phyloP scores from a whole-genome alignment of 2,797 vertebrate genomes.

The Lutjanus campechanus region DNA sequence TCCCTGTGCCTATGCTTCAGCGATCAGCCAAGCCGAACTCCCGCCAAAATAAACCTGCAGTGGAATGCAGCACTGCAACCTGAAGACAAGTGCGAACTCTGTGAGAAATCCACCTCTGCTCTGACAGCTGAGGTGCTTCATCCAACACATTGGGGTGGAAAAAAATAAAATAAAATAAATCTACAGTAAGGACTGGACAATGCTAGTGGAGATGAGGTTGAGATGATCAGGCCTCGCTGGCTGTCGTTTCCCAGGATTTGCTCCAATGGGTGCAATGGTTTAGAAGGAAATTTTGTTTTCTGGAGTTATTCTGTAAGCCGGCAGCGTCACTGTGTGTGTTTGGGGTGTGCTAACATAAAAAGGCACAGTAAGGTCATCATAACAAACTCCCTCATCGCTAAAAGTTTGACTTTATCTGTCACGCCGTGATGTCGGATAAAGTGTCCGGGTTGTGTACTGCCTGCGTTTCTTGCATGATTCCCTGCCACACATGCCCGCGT shows the following conservation, averaged over 20 bases:
- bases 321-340: not conserved
- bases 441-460: not conserved
- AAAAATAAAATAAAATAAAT: not conserved
- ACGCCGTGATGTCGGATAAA: constrained; percentile 7
- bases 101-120: constrained; percentile 28
- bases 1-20: constrained; percentile 29
- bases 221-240: constrained; percentile 12
- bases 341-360: not conserved
- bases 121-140: constrained; percentile 13
- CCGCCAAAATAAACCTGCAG: constrained; percentile 55
- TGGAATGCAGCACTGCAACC: constrained; percentile 40
- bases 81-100: constrained; percentile 28
- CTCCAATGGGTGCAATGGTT: constrained; percentile 5
- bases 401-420: constrained; percentile 9
- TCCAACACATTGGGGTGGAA: constrained; percentile 10
- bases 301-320: not conserved
- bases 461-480: constrained; percentile 16
- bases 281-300: constrained; percentile 5
- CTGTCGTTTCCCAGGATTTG: not conserved
- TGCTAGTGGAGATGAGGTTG: constrained; percentile 13
- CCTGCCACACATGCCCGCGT: constrained; percentile 18
- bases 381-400: constrained; percentile 9
- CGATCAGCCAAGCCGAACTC: constrained; percentile 29
- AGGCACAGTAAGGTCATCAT: not conserved
- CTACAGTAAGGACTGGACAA: not conserved